Evolutionary conservation across 2,888 invertebrate genomes (phyloP), one percentile per base, ranked within the genome.

Genomic region (Pollenia angustigena): DNA sequence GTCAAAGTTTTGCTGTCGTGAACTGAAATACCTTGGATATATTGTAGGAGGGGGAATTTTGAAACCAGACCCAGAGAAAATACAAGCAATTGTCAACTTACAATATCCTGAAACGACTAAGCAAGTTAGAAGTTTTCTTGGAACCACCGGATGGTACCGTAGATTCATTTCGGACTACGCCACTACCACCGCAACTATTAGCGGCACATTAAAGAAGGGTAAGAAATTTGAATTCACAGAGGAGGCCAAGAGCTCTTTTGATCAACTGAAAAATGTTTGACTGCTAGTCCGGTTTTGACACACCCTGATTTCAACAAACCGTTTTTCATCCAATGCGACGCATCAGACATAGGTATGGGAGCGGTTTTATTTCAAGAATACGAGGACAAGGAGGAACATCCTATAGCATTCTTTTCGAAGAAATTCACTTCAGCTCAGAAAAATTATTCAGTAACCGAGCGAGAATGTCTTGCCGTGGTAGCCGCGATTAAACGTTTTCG

Each of bases 61-160:
- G 4, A 62, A 62, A 10, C 62, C 62, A 16, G 62, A 62, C 16
- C 62, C 42, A 4, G 42, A 14, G 6, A 60, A 60, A 6, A 60
- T 60, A 2, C 40, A 40, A 42, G 60, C 60, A 4, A 60, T 60
- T 6, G 40, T 40, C 9, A 11, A 60, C 4, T 7, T 60, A 12
- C 8, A n/a, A 11, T 60, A 60, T 16, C 42, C 60, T 4, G 42
- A 7, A 40, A 60, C 60, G n/a, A n/a, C 42, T 3, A 60, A 40
- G n/a, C 60, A 60, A 6, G 40, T n/a, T 42, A 14, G 60, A n/a
- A 60, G 60, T n/a, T 60, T 60, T 42, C 12, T 60, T 8, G 60
- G 60, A 40, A 42, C 60, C 2, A 60, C 14, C 2, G 60, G 60
- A 40, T 60, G 60, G 60, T 60, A 60, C n/a, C 60, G 40, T 2